Percentiles rank a stretch among this genome's conserved stretches.
Evolutionary conservation across 2,113 vertebrate species (phyloP).

Genomic region (Poeciliopsis prolifica): DNA sequence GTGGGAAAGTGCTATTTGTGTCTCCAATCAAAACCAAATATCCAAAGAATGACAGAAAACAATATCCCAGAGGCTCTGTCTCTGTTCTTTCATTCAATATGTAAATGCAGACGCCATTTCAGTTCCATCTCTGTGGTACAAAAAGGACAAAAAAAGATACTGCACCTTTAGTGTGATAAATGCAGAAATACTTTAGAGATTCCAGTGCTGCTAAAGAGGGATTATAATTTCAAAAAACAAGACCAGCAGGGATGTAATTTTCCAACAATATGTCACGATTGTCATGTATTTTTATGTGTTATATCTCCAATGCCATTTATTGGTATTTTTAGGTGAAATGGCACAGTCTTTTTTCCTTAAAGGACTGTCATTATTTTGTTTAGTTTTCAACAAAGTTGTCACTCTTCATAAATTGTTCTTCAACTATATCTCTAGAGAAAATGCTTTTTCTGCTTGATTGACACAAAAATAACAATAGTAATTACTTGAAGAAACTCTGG

Average conservation of each 20-base stretch:
- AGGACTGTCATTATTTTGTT: constrained; percentile 16
- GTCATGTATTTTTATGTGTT: constrained; percentile 30
- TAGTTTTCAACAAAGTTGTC: constrained; percentile 27
- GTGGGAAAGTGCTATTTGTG: constrained; percentile 20
- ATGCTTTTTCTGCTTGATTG: constrained; percentile 48
- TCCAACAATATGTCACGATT: constrained; percentile 6
- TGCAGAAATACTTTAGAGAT: constrained; percentile 19
- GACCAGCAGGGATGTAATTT: constrained; percentile 18
- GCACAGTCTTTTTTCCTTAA: constrained; percentile 9
- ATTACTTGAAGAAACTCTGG: constrained; percentile 19
- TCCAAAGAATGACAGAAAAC: constrained; percentile 47
- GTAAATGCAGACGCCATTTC: constrained; percentile 34
- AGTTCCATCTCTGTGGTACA: constrained; percentile 20
- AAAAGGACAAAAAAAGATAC: constrained; percentile 1
- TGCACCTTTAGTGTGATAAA: constrained; percentile 21
- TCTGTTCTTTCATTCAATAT: constrained; percentile 29
- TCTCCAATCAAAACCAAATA: constrained; percentile 48
- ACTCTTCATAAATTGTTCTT: constrained; percentile 48
- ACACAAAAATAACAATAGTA: constrained; percentile 28
- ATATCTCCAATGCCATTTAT: constrained; percentile 23
- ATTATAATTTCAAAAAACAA: constrained; percentile 22
- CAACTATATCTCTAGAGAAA: constrained; percentile 20
- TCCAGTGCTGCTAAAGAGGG: constrained; percentile 14
- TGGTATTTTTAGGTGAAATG: constrained; percentile 53
- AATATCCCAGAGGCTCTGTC: constrained; percentile 44